Percentiles rank a stretch among this genome's conserved stretches.
Evolutionary conservation across 1,140 invertebrate genomes (phyloP).

Genomic region (Drosophila hydei): DNA sequence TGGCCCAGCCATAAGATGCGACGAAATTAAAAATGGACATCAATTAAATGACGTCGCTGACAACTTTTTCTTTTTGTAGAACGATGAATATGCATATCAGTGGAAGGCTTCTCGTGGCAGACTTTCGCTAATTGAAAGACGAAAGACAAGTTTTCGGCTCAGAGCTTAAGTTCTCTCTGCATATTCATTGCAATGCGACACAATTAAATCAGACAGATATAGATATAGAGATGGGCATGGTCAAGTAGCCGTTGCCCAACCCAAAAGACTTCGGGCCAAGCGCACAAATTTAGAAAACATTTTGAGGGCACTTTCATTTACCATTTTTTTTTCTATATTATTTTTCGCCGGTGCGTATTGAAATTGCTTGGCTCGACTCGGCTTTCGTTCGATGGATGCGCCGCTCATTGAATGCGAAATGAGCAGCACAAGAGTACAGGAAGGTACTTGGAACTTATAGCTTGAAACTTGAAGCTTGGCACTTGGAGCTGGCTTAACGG

Average conservation of each 20-base stretch:
- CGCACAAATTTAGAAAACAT: slow-evolving; percentile 81
- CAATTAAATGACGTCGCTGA: slow-evolving; percentile 55
- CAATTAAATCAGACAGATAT: slow-evolving; percentile 63
- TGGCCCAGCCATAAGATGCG: slow-evolving; percentile 41
- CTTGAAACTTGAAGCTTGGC: slow-evolving; percentile 33
- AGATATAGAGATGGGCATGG: slow-evolving; percentile 35
- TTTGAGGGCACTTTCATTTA: slow-evolving; percentile 82
- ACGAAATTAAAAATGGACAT: slow-evolving; percentile 71
- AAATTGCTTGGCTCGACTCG: slow-evolving; percentile 71
- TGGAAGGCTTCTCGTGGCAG: slow-evolving; percentile 41
- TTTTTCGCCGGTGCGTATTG: slow-evolving; percentile 75
- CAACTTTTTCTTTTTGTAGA: slow-evolving; percentile 77
- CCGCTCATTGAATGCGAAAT: slow-evolving; percentile 77
- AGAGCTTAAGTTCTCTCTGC: slow-evolving; percentile 43
- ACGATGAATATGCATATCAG: slow-evolving; percentile 72
- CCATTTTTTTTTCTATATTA: slow-evolving; percentile 58
- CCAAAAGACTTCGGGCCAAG: slow-evolving; percentile 49
- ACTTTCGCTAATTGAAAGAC: slow-evolving; percentile 80
- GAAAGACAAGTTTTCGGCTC: slow-evolving; percentile 37
- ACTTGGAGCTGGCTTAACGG: slow-evolving; percentile 58
- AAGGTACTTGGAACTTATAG: slow-evolving; percentile 41
- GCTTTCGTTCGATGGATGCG: slow-evolving; percentile 80
- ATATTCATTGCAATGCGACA: slow-evolving; percentile 72
- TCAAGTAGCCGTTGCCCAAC: slow-evolving; percentile 23
- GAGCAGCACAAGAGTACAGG: slow-evolving; percentile 50